Evolutionary conservation across 2,888 invertebrate species (phyloP).

Genomic region (Drosophila leonis): DNA sequence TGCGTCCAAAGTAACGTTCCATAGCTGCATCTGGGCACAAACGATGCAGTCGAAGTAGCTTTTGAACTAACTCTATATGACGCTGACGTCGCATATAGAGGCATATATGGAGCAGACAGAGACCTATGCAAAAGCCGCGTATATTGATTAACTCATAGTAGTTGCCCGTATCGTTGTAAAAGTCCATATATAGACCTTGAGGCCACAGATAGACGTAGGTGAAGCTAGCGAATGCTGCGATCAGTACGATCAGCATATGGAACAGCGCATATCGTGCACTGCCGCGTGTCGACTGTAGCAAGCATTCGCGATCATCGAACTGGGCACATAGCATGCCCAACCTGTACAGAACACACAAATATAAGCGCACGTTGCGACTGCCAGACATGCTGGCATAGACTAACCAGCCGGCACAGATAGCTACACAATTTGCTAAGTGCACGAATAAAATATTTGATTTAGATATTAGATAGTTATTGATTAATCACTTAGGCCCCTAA

Average conservation of each 20-base stretch:
- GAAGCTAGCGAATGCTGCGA: conserved; percentile 14
- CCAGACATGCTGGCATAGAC: conserved; percentile 48
- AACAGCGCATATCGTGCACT: conserved; percentile 47
- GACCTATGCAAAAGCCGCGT: conserved; percentile 40
- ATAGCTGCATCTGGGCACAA: conserved; percentile 9
- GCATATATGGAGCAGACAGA: conserved; percentile 43
- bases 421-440: conserved; percentile 24
- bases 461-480: conserved; percentile 1
- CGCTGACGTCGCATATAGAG: conserved; percentile 56
- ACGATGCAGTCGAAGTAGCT: conserved; percentile 42
- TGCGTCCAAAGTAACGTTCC: conserved; percentile 32
- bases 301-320: conserved; percentile 40
- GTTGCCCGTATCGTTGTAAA: conserved; percentile 64
- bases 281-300: conserved; percentile 27
- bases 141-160: conserved; percentile 52
- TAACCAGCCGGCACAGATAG: conserved; percentile 6
- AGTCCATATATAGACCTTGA: conserved; percentile 16
- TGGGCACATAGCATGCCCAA: conserved; percentile 57
- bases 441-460: conserved; percentile 8
- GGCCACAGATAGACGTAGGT: conserved; percentile 30
- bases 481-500: conserved; percentile 1
- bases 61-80: conserved; percentile 43
- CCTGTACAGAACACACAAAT: conserved; percentile 40
- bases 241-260: conserved; percentile 17
- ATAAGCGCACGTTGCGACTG: conserved; percentile 48